Base-by-base conservation (phyloP, 2,888 invertebrate species). In the Pheosia tremula region DNA sequence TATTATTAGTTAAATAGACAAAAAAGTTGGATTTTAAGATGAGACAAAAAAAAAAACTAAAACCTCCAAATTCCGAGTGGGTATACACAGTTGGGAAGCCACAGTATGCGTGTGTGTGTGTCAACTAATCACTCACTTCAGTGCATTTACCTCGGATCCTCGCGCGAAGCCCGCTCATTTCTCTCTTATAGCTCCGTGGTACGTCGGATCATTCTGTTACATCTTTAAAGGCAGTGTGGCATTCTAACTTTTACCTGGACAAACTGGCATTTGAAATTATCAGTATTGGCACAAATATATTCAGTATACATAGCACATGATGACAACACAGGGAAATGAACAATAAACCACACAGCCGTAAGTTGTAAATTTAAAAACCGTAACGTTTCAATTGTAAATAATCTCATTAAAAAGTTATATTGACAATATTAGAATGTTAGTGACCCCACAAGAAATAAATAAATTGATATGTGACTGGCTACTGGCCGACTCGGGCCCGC, bases 131-230 rank as follows among this genome's bases (percentile, higher is more conserved):
- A 88, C 87, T 86, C 85, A 82, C 79, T 82, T 85, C 84, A 82
- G 87, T 90, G 87, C 85, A 89, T 85, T 92, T 93, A 93, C 93
- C 93, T 93, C 93, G 82, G 73, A 66, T 89, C 89, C 89, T 83
- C 80, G 85, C 82, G 79, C 84, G 87, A 74, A 80, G 84, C 77
- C 80, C 67, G 71, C 78, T 83, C 82, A 79, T 79, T 80, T 78
- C 72, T 79, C 81, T 86, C 80, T 79, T 55, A 39, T 82, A 87
- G 87, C 90, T 86, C 88, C 89, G 83, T 82, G 79, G 85, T 82
- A 78, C 81, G 81, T 78, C 82, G 84, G 80, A 82, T 84, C 83
- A 82, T 85, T 86, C 86, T 82, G 83, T 84, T 86, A 87, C 85
- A 75, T 75, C 75, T 80, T 85, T 85, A 84, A 86, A 88, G 90